Base-by-base conservation (phyloP, 2,113 vertebrate genomes). In the Ceyx margarethae region DNA sequence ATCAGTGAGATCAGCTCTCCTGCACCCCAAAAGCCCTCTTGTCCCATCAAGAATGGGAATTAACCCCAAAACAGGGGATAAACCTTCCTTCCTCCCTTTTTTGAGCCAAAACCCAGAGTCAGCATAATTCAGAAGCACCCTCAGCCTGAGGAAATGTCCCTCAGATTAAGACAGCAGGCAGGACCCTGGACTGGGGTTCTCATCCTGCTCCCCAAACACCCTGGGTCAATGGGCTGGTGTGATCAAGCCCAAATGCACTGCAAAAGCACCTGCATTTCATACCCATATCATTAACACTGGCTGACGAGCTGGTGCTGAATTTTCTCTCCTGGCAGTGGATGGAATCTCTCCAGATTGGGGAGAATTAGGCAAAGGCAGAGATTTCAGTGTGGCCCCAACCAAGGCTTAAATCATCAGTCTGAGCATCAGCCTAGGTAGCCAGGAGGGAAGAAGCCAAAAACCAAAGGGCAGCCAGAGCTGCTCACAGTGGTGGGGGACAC, bases 171-270 rank as follows among this genome's bases (percentile, higher is more conserved):
- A 35, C 1, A 42, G 71, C 21, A 17, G 29, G 19, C 2, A 4
- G 29, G 26, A 85, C 37, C 28, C 0, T 0, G 35, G 28, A 2
- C 0, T 13, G 25, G 26, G 61, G 40, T 4, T 16, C 10, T 60
- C 48, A 26, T 5, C 45, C 76, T 66, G 58, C 61, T 88, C 37
- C 56, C 35, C 16, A 14, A 16, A 21, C 23, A 42, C 13, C 26
- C 51, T 21, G 56, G 68, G 9, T 6, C 40, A 65, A 11, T 1
- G 12, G 26, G 1, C 3, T 35, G n/a, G 4, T 50, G 48, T 4
- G 74, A 19, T 6, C 14, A 10, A 46, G n/a, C 33, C 12, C 64
- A 66, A 28, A 46, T 0, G 2, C n/a, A 6, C 65, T 40, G 18
- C 62, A 61, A 79, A 67, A 68, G 58, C 61, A 35, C 64, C 65